Base-by-base conservation (phyloP, 2,888 invertebrate species). In the Odontocolon sp. region DNA sequence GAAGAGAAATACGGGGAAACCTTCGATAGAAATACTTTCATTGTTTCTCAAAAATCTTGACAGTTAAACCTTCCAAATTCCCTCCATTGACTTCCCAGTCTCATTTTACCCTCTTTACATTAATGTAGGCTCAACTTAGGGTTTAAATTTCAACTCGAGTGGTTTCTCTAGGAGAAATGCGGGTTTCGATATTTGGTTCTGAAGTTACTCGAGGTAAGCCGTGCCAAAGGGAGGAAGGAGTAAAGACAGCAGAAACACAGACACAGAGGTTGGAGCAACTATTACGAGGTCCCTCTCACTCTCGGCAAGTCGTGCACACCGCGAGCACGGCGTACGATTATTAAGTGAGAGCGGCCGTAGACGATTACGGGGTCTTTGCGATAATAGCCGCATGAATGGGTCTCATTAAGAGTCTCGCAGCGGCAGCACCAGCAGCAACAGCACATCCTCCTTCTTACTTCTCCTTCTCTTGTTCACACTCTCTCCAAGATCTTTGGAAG, bases 341-440 rank as follows among this genome's bases (percentile, higher is more conserved):
- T 88, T 88, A 88, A 88, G 87, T 87, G 87, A 87, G 87, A 87
- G 86, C 83, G 83, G 84, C 82, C 83, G 79, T 83, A 86, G 87
- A 86, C 87, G 88, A 88, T 88, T 88, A 87, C 85, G 85, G 80
- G 85, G 84, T 86, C 83, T 83, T 83, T 81, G 82, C 86, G 86
- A 87, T 89, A 88, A 88, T 89, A 85, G 88, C 83, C 83, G 82
- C 82, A 83, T 89, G 89, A 89, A 89, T 89, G 87, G 88, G 85
- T 88, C 87, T 89, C 89, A 86, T 89, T 89, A 89, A 88, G 87
- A 84, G 86, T 82, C 81, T 81, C 81, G 77, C 81, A 80, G 82
- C 61, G 59, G 63, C 56, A 26, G 66, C 47, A 61, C 18, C 31
- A 61, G 42, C 59, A 59, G 59, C 47, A 42, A 33, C 38, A 56